These are phyloP conservation scores for Ophioninae sp. DNA, from an alignment of 2,888 invertebrate species.

Conservation along the genomic window DNA sequence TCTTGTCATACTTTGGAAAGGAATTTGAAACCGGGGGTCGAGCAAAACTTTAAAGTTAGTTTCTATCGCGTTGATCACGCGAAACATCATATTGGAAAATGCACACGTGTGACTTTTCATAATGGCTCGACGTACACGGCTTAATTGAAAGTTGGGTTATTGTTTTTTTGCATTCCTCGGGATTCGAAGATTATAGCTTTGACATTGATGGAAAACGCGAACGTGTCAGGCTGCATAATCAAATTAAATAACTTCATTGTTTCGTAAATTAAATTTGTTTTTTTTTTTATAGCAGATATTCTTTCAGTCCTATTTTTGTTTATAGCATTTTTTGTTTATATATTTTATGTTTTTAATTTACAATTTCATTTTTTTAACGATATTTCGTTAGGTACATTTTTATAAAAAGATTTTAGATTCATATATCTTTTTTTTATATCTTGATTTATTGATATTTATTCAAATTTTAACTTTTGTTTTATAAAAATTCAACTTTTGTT, in stretches of 20 bases:
- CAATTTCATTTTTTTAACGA: too few relatives aligned
- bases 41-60: conserved; percentile 33
- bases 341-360: background rate
- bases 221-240: background rate
- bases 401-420: too few relatives aligned
- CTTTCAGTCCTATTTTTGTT: background rate
- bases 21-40: conserved; percentile 43
- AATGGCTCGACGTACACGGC: background rate
- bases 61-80: conserved; percentile 4
- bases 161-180: background rate
- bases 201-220: background rate
- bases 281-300: background rate
- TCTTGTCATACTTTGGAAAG: conserved; percentile 44
- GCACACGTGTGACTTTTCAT: background rate
- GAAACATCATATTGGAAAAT: conserved; percentile 37
- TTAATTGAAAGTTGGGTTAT: background rate
- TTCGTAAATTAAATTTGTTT: background rate
- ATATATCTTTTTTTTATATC: too few relatives aligned
- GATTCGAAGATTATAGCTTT: background rate
- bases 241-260: background rate
- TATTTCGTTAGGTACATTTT: too few relatives aligned
- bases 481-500: too few relatives aligned
- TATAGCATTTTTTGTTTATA: background rate
- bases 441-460: too few relatives aligned
- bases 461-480: too few relatives aligned